Conservation (phyloP, 2,113 vertebrate genomes). For the Colinus virginianus region DNA sequence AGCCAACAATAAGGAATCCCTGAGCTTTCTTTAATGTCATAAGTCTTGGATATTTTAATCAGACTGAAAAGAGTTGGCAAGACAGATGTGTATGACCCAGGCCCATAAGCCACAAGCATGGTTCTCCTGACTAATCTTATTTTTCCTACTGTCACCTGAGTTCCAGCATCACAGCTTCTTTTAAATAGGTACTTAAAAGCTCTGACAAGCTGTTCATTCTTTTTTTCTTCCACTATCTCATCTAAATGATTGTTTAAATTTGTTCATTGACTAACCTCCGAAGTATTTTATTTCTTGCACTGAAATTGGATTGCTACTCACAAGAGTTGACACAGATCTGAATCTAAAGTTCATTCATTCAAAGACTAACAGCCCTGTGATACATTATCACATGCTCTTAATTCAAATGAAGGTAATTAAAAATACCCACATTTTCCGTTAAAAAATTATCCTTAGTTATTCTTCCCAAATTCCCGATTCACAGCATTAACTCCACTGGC, state of each 20-base stretch:
- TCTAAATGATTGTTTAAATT: neutral
- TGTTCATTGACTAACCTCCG: neutral
- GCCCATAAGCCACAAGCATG: neutral
- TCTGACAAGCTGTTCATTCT: neutral
- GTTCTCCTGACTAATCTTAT: neutral
- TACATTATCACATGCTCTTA: neutral
- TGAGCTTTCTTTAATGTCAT: neutral
- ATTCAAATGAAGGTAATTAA: neutral
- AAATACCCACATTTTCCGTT: neutral
- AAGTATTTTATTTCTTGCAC: neutral
- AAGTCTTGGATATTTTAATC: neutral
- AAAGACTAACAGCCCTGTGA: neutral
- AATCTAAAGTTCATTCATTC: neutral
- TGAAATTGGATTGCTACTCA: neutral
- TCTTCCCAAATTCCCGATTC: neutral
- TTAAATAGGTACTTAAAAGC: neutral
- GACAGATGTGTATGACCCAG: neutral
- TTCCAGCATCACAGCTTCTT: neutral
- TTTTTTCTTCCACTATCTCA: neutral
- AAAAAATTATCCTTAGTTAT: neutral
- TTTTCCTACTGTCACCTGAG: neutral
- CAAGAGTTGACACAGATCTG: neutral
- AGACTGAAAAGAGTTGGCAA: neutral
- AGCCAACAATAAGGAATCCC: constrained; percentile 19
- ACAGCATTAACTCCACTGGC: neutral